Conservation (phyloP, 1,140 invertebrate genomes). For the Cylas formicarius region DNA sequence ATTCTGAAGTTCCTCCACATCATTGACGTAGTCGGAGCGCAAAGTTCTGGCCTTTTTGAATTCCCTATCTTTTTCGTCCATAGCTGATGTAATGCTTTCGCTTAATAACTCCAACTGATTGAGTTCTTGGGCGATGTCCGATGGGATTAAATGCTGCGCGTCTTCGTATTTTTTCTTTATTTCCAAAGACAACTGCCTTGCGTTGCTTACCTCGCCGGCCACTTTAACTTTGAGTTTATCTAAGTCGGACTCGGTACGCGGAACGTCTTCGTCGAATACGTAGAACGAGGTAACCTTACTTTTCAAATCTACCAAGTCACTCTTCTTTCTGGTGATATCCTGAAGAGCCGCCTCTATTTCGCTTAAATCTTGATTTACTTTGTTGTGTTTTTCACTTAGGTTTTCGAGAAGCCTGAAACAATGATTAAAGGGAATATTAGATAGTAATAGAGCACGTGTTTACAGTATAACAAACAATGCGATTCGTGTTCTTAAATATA, state of each 20-base stretch:
- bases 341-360: constrained; percentile 52
- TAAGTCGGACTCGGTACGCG: constrained; percentile 47
- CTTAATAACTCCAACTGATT: constrained; percentile 70
- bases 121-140: constrained; percentile 67
- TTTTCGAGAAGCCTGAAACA: constrained; percentile 46
- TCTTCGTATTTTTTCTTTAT: constrained; percentile 62
- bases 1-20: constrained; percentile 70
- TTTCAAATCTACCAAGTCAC: constrained; percentile 54
- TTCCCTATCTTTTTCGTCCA: constrained; percentile 82
- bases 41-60: constrained; percentile 76
- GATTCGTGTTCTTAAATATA: too few species aligned
- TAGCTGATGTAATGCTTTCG: constrained; percentile 65
- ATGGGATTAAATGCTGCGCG: constrained; percentile 58
- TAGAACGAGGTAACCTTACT: constrained; percentile 59
- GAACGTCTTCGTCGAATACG: constrained; percentile 63
- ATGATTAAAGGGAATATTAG: too few species aligned
- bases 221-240: constrained; percentile 41
- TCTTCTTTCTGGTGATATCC: constrained; percentile 56
- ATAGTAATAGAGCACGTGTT: too few species aligned
- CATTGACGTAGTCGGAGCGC: constrained; percentile 67
- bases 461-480: too few species aligned
- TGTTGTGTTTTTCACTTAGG: constrained; percentile 51
- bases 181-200: constrained; percentile 55
- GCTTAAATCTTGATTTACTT: constrained; percentile 53
- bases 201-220: constrained; percentile 49